A percentile compares a stretch with the other conserved stretches of the same genome.
Conservation (phyloP, 2,888 invertebrate genomes). For the Erynnis tages region DNA sequence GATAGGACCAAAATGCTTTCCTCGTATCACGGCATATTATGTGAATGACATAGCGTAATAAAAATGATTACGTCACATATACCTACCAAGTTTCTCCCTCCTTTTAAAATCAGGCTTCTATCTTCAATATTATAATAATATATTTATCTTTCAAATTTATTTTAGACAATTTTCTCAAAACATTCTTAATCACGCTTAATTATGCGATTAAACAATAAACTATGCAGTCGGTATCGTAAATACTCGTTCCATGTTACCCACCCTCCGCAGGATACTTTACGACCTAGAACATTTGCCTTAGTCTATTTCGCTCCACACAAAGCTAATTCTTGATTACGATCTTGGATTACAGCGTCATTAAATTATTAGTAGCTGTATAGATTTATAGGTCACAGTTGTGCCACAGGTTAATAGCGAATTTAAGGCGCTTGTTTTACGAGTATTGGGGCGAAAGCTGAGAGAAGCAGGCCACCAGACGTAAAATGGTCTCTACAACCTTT, state of each 20-base stretch:
- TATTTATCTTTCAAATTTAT: no score
- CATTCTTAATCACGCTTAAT: background rate
- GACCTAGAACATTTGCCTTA: background rate
- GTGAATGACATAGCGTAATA: no score
- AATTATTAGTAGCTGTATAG: conserved; percentile 5
- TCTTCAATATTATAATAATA: no score
- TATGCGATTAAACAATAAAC: background rate
- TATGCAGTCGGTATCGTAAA: background rate
- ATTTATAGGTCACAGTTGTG: conserved; percentile 11
- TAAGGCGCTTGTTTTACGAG: background rate
- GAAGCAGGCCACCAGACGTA: no score
- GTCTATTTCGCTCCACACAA: conserved; percentile 9
- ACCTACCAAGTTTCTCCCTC: no score
- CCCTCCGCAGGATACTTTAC: conserved; percentile 1
- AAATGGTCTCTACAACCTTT: no score
- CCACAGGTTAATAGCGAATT: background rate
- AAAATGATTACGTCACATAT: no score
- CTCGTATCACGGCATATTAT: no score
- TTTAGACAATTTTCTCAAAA: no score
- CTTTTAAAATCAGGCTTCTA: no score
- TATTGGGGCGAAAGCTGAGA: no score
- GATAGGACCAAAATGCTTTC: no score
- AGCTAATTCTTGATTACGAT: conserved; percentile 7
- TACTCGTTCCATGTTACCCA: background rate
- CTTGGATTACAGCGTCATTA: conserved; percentile 14